These are phyloP conservation scores for Molorchus minor DNA, from an alignment of 2,888 invertebrate species.

Conservation along the genomic window DNA sequence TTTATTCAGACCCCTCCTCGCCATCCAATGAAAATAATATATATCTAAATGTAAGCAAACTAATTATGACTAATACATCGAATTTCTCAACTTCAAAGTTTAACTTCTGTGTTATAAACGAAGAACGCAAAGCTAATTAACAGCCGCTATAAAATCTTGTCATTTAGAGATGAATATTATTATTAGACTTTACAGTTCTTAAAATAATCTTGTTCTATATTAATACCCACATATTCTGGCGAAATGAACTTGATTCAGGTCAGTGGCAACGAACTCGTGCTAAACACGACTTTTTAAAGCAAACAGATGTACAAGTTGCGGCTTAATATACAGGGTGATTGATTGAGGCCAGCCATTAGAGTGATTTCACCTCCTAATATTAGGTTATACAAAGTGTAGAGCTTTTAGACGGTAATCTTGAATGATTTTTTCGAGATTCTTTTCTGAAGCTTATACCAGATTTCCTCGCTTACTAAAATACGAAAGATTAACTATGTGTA, in stretches of 20 bases:
- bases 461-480: no score
- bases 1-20: no score
- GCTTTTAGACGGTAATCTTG: no score
- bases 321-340: no score
- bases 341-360: no score
- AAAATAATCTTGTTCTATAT: slow-evolving; percentile 37
- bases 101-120: slow-evolving; percentile 1
- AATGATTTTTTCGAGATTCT: no score
- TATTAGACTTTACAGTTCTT: slow-evolving; percentile 38
- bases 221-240: slow-evolving; percentile 26
- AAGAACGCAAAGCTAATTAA: slow-evolving; percentile 2
- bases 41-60: neutral
- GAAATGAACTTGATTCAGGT: slow-evolving; percentile 58
- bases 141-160: slow-evolving; percentile 25
- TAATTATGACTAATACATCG: neutral
- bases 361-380: no score
- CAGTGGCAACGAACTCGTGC: slow-evolving; percentile 57
- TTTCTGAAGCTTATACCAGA: no score
- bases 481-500: no score
- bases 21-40: neutral
- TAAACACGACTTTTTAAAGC: slow-evolving; percentile 25
- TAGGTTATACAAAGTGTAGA: no score
- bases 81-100: neutral
- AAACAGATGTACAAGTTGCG: no score
- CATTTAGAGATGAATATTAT: slow-evolving; percentile 25